A percentile compares a stretch with the other conserved stretches of the same genome.
These are phyloP conservation scores for Drosophila suboccidentalis DNA, from an alignment of 2,888 invertebrate genomes.

Conservation along the genomic window DNA sequence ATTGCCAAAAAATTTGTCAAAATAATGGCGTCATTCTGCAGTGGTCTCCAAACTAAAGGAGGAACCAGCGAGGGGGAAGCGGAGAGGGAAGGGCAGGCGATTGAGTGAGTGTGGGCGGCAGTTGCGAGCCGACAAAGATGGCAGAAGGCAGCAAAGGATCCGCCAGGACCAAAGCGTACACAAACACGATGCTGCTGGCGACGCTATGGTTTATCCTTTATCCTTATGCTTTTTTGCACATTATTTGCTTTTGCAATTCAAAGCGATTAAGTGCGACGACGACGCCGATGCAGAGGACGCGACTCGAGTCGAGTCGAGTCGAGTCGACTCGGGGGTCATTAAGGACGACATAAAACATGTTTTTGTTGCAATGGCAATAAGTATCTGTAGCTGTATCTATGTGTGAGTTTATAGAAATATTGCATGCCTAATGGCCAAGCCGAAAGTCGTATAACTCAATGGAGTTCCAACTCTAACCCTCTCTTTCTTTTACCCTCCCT, in stretches of 20 bases:
- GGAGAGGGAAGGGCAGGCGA: conserved; percentile 27
- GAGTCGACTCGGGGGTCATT: conserved; percentile 73
- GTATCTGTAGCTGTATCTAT: conserved; percentile 46
- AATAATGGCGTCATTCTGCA: conserved; percentile 83
- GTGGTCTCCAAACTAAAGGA: conserved; percentile 58
- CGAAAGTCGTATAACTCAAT: conserved; percentile 68
- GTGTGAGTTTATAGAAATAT: conserved; percentile 63
- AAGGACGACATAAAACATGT: conserved; percentile 80
- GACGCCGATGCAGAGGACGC: conserved; percentile 34
- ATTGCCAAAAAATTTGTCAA: conserved; percentile 84
- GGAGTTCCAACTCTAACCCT: conserved; percentile 24
- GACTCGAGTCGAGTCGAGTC: conserved; percentile 44
- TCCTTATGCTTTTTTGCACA: conserved; percentile 80
- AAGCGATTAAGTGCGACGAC: conserved; percentile 79
- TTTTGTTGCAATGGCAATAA: conserved; percentile 74
- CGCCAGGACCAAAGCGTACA: conserved; percentile 49
- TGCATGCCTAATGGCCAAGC: conserved; percentile 77
- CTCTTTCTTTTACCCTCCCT: neutral
- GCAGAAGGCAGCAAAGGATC: conserved; percentile 69
- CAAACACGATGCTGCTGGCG: conserved; percentile 58
- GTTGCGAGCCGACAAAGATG: conserved; percentile 71
- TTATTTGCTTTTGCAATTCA: conserved; percentile 82
- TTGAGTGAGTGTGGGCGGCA: conserved; percentile 45
- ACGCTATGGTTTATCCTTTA: conserved; percentile 78
- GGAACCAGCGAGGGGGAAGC: conserved; percentile 11